Evolutionary conservation across 2,113 vertebrate genomes (phyloP).

Genomic region (Hucho hucho): DNA sequence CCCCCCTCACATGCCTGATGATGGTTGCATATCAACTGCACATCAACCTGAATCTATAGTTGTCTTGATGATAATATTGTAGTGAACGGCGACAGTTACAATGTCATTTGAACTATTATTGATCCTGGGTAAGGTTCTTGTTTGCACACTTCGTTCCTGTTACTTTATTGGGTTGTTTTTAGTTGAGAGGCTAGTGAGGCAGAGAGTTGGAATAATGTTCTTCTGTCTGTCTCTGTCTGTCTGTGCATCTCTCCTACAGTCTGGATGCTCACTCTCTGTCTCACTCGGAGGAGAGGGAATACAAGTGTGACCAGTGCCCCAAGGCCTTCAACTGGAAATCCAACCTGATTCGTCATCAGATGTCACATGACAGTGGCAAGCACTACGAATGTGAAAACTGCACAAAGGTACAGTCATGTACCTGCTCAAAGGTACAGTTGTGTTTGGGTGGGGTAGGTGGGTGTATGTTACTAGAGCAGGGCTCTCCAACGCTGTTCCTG

Average conservation of each 20-base stretch:
- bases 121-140: too few species aligned
- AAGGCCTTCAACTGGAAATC: constrained; percentile 99
- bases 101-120: background rate
- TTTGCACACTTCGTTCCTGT: too few species aligned
- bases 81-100: background rate
- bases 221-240: background rate
- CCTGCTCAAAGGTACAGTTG: constrained; percentile 39
- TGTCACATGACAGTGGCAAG: constrained; percentile 99
- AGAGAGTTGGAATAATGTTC: background rate
- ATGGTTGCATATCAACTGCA: too few species aligned
- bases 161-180: too few species aligned
- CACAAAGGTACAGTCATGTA: constrained; percentile 87
- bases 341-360: constrained; percentile 98
- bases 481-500: too few species aligned
- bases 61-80: too few species aligned
- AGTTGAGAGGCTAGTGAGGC: background rate
- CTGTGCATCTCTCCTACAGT: constrained; percentile 64
- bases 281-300: constrained; percentile 93
- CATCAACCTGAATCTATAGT: too few species aligned
- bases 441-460: constrained; percentile 13
- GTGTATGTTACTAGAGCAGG: background rate
- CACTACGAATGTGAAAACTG: constrained; percentile 99
- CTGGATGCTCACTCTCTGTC: constrained; percentile 93
- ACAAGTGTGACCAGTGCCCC: constrained; percentile 95
- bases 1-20: background rate